Evolutionary conservation across 2,888 invertebrate species (phyloP), one percentile per base, ranked within the genome.

Genomic region (Ophion costatus): DNA sequence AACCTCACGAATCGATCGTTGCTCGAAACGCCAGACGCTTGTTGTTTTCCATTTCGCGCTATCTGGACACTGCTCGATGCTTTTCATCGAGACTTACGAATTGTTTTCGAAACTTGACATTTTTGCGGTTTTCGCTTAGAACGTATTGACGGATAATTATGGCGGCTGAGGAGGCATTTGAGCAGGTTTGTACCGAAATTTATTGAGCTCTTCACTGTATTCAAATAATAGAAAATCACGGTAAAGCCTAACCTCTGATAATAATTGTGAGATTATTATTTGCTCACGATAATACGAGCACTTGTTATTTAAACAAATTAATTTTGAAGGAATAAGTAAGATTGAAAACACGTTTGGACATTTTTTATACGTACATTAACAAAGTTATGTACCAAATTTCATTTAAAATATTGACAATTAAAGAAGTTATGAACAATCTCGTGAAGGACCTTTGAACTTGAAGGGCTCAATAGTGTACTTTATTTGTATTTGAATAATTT

Each of bases 151-250:
- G 2, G 5, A 51, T 17, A 17, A 71, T 57, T n/a, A 90, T 91
- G 91, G 90, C 91, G 17, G 86, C 88, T 38, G 92, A 92, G 77
- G 92, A 92, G 82, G 76, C 86, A 63, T 92, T 91, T 75, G 92
- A 92, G 80, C 92, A 92, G 89, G 92, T 91, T 83, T 82, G 70
- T 70, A 42, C 63, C 56, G 24, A 29, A 64, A 64, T 51, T 14
- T 10, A 24, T 3, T 11, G 9, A 17, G 17, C 2, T n/a, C 56
- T 61, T 11, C 4, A n/a, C 6, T 1, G 7, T 59, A 24, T 59
- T 6, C 10, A 10, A 7, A 24, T 10, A 42, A 45, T 45, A n/a
- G 56, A 59, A 7, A 22, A 59, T 59, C 6, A 59, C 7, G 5
- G 7, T 0, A 5, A 20, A 59, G 51, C 51, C 51, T 51, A 51